Base-by-base conservation (phyloP, 2,888 invertebrate genomes). In the Trichopria drosophilae region DNA sequence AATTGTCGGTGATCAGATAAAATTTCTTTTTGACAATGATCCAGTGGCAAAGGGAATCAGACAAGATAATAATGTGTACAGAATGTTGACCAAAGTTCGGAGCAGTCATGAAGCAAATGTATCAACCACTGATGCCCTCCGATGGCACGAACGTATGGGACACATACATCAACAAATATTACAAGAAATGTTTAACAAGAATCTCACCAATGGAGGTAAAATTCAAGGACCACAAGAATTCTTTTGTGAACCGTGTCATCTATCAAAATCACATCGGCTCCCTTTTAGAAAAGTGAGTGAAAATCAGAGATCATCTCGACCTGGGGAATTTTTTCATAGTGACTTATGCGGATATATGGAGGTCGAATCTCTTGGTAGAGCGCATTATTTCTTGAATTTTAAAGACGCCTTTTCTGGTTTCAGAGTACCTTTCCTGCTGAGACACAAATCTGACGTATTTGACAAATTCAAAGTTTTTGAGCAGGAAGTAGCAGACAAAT, bases 401-500 rank as follows among this genome's bases (percentile, higher is more conserved):
- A 43, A 43, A n/a, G 43, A 43, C 45, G 37, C 10, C 19, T 12
- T 9, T 26, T 37, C 3, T 37, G 28, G 24, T 45, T 45, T 26
- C 6, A 36, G 18, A 6, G n/a, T 16, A 7, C 35, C 6, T 36
- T 36, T 5, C 13, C 20, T 3, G 15, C 35, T 1, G 36, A n/a
- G n/a, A n/a, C n/a, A n/a, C n/a, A n/a, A n/a, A n/a, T n/a, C n/a
- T n/a, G n/a, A n/a, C n/a, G n/a, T 36, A 1, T 45, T 7, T 28
- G 45, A 37, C 5, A 10, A 15, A 5, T 37, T 36, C 24, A 26
- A 26, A 16, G 9, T 13, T 3, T 45, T 37, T 28, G 37, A 45
- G 12, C 28, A 15, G 12, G 6, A 13, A 3, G n/a, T 45, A 26
- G 35, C 6, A 15, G 36, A 35, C 22, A 35, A 45, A 9, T 36